These are phyloP conservation scores for Pterophyllum scalare DNA, from an alignment of 2,113 vertebrate species.

Conservation along the genomic window DNA sequence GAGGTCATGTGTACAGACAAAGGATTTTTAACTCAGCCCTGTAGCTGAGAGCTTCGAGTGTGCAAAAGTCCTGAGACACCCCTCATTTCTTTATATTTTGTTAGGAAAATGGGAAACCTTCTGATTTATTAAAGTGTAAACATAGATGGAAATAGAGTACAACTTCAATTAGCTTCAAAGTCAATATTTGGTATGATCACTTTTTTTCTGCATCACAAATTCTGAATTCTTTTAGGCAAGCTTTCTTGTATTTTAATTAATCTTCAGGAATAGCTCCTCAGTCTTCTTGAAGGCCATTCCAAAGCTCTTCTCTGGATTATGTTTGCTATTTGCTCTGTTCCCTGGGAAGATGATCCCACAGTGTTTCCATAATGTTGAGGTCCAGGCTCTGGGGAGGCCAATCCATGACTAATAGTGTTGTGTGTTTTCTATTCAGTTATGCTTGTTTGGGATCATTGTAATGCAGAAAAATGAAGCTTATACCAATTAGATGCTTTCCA, in stretches of 20 bases:
- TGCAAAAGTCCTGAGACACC: not conserved
- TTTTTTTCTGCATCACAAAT: not conserved
- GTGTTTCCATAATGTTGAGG: not conserved
- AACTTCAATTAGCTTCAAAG: not conserved
- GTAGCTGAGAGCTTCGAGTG: not conserved
- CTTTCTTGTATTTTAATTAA: not conserved
- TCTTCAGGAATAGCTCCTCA: not conserved
- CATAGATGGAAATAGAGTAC: not conserved
- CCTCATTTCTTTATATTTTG: accelerated
- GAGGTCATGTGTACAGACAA: conserved; percentile 25
- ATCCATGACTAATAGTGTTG: not conserved
- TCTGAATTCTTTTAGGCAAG: not conserved
- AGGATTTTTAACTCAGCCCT: not conserved
- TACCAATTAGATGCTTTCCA: not conserved
- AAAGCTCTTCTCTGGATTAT: not conserved
- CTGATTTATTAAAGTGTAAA: not conserved
- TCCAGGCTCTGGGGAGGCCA: not conserved
- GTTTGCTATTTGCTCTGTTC: not conserved
- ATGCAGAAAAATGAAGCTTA: not conserved
- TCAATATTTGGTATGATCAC: not conserved
- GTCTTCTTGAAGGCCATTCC: not conserved
- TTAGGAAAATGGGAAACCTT: not conserved
- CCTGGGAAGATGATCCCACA: not conserved
- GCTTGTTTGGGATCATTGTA: not conserved
- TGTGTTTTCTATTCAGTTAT: not conserved